Conservation (phyloP, 2,888 invertebrate species). For the Bembecia ichneumoniformis region DNA sequence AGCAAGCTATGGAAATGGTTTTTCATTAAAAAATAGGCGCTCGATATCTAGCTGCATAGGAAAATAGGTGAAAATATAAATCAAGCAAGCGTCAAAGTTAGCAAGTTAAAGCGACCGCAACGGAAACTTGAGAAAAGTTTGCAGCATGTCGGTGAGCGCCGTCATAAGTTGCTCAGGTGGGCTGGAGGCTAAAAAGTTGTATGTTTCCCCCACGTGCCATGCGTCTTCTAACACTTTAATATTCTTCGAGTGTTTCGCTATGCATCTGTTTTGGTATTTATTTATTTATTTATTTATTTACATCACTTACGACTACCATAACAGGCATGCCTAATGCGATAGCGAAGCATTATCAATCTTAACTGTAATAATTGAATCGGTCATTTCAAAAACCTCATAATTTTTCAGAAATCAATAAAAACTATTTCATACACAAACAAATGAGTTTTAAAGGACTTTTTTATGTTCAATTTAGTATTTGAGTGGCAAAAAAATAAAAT, state of each 20-base stretch:
- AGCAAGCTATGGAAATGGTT: no score
- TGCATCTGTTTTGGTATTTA: neutral
- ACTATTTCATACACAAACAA: no score
- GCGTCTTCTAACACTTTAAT: slow-evolving; percentile 18
- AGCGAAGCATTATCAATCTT: no score
- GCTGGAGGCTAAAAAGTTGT: slow-evolving; percentile 15
- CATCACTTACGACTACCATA: no score
- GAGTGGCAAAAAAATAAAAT: no score
- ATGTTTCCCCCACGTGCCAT: slow-evolving; percentile 20
- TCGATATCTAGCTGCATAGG: neutral
- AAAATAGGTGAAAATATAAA: neutral
- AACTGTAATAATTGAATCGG: no score
- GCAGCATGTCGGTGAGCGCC: slow-evolving; percentile 2
- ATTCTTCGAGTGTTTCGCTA: slow-evolving; percentile 13
- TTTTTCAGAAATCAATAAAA: no score
- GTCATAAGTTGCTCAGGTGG: neutral
- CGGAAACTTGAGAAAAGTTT: neutral
- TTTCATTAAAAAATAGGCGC: no score
- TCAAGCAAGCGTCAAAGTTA: neutral
- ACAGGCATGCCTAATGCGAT: no score
- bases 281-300: slow-evolving; percentile 2
- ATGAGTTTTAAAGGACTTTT: no score
- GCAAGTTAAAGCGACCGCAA: neutral
- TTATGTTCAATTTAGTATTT: no score
- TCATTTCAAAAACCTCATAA: no score